phyloP scores from a whole-genome alignment of 1,140 invertebrate species.

The Heliothis virescens region DNA sequence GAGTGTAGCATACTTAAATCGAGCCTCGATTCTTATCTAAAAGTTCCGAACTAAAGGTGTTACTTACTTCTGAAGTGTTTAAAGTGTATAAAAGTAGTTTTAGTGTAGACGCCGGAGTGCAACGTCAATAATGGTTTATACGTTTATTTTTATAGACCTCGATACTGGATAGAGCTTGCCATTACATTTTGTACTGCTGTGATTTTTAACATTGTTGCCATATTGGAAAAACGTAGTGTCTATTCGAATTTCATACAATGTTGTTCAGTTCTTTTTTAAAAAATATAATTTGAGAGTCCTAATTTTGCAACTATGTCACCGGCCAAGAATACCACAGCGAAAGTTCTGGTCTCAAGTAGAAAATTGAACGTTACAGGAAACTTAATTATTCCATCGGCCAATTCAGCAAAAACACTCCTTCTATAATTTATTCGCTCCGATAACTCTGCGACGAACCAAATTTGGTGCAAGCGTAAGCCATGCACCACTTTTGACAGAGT shows the following conservation, averaged over 20 bases:
- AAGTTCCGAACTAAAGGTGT: constrained; percentile 42
- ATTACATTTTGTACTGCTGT: background rate
- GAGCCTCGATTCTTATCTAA: constrained; percentile 9
- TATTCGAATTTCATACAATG: no score
- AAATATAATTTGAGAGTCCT: background rate
- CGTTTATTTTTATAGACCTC: constrained; percentile 1
- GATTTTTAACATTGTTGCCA: background rate
- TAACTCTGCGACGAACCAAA: constrained; percentile 31
- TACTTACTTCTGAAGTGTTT: constrained; percentile 23
- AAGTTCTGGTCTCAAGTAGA: constrained; percentile 20
- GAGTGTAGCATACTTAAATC: constrained; percentile 24
- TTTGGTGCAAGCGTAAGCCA: constrained; percentile 44
- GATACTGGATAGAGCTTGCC: background rate
- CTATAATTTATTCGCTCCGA: constrained; percentile 34
- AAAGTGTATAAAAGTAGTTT: background rate
- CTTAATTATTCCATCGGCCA: constrained; percentile 36
- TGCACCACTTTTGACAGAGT: constrained; percentile 61
- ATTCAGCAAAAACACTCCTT: constrained; percentile 35
- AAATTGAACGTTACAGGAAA: constrained; percentile 20
- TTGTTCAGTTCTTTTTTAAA: no score
- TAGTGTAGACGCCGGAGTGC: background rate
- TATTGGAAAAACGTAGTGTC: background rate
- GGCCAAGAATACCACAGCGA: constrained; percentile 12
- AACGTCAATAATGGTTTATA: constrained; percentile 28
- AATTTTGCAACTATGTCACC: constrained; percentile 13